A percentile compares a stretch with the other conserved stretches of the same genome.
phyloP scores from a whole-genome alignment of 2,113 vertebrate genomes.

The Sclerurus mexicanus region DNA sequence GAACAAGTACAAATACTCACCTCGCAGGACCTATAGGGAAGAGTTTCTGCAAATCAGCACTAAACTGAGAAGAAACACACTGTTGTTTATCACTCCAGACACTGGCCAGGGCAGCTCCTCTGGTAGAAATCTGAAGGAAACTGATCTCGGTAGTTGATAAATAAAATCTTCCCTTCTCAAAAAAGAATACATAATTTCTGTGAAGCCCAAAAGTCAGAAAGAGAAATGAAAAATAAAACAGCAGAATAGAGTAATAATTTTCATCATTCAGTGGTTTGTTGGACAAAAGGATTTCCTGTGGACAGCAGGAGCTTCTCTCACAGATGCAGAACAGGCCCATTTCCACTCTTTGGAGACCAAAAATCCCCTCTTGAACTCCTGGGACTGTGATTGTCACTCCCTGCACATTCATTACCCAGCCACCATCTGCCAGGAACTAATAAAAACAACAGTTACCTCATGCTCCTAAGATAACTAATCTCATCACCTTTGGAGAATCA shows the following conservation, averaged over 20 bases:
- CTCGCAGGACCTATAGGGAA: background rate
- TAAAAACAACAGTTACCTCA: constrained; percentile 4
- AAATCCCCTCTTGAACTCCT: background rate
- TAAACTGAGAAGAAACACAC: background rate
- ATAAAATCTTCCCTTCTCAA: background rate
- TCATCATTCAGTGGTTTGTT: background rate
- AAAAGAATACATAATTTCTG: background rate
- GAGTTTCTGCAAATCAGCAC: background rate
- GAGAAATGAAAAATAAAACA: background rate
- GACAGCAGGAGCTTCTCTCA: background rate
- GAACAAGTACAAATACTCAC: background rate
- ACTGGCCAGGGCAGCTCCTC: background rate
- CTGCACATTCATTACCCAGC: constrained; percentile 16
- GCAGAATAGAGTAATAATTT: background rate
- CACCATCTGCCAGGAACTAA: constrained; percentile 34
- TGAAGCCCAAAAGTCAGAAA: background rate
- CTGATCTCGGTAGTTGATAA: background rate
- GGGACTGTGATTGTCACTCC: background rate
- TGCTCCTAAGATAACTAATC: constrained; percentile 19
- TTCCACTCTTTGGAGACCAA: background rate
- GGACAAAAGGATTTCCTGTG: background rate
- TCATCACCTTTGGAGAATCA: constrained; percentile 19
- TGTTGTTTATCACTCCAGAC: background rate
- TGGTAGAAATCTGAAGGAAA: background rate
- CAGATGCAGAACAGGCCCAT: background rate